These are phyloP conservation scores for Chondrilla cf. caribensis DNA, from an alignment of 37 sponge, comb jelly and placozoan genomes.

Conservation along the genomic window DNA sequence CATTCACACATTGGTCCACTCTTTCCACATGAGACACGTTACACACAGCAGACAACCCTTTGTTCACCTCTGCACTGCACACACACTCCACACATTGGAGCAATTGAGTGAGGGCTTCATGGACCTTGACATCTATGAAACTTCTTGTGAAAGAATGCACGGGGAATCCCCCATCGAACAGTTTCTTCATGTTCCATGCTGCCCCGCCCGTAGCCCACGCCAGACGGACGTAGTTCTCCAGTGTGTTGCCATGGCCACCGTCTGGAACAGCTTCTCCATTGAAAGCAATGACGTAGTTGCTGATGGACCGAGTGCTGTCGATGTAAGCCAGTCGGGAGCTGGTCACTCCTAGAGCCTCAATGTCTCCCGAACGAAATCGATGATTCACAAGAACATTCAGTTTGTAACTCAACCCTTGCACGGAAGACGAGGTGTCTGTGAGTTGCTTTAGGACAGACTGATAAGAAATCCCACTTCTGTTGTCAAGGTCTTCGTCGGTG, in stretches of 20 bases:
- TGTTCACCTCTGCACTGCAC: slow-evolving; percentile 28
- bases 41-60: not conserved
- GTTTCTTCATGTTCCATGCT: slow-evolving; percentile 73
- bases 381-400: slow-evolving; percentile 8
- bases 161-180: slow-evolving; percentile 9
- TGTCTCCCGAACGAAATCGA: not conserved
- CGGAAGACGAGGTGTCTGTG: not conserved
- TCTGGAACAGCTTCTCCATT: slow-evolving; percentile 23
- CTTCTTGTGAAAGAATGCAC: slow-evolving; percentile 61
- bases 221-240: slow-evolving; percentile 62
- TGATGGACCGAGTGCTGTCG: not conserved
- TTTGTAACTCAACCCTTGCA: not conserved
- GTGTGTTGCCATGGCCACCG: slow-evolving; percentile 61
- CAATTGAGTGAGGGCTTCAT: slow-evolving; percentile 61
- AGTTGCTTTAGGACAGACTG: not conserved
- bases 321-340: not conserved
- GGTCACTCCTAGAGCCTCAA: not conserved
- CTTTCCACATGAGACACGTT: not conserved
- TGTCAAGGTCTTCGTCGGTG: slow-evolving; percentile 44
- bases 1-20: not conserved
- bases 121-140: slow-evolving; percentile 60
- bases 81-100: slow-evolving; percentile 48
- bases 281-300: not conserved
- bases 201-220: slow-evolving; percentile 56
- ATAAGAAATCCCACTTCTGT: slow-evolving; percentile 4